Base-by-base conservation (phyloP, 1,140 invertebrate species). In the Drosophila quadrilineata region DNA sequence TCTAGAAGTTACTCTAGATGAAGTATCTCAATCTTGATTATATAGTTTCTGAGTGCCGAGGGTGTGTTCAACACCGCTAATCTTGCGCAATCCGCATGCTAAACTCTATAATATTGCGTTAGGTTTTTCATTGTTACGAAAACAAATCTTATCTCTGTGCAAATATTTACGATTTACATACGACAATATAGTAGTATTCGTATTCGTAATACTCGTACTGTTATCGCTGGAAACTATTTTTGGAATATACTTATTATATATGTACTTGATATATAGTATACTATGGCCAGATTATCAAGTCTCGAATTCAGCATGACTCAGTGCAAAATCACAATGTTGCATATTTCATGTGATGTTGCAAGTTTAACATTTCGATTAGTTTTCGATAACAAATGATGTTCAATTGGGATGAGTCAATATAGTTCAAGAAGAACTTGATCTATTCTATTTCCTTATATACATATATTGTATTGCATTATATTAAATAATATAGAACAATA, bases 291-390 rank as follows among this genome's bases (percentile, higher is more conserved):
- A 62, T 48, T 38, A 38, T 6, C 38, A 21, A 24, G 21, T 22
- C n/a, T 63, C 10, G 38, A 63, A 38, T 45, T 65, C 40, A 53
- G 46, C 48, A 46, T 66, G 63, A 66, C 48, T 60, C 38, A 48
- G 31, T 45, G 6, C 3, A 45, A 66, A 53, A 41, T 26, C n/a
- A 50, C 14, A 28, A 26, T 49, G 48, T 45, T 40, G 26, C 17
- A 43, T 17, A 57, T 8, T 57, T 14, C 10, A 4, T 1, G 14
- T 26, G 14, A 46, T 35, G 9, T 41, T 59, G 1, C 10, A n/a
- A 35, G 2, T 48, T 58, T 50, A 43, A 17, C 10, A 45, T 35
- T 10, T 6, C 28, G 68, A 77, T 76, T 73, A 63, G 57, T 73
- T 46, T 59, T 35, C 35, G 24, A 41, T 60, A 40, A 21, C 46